These are phyloP conservation scores for Cephus rjabovi DNA, from an alignment of 2,888 invertebrate genomes.

Conservation along the genomic window DNA sequence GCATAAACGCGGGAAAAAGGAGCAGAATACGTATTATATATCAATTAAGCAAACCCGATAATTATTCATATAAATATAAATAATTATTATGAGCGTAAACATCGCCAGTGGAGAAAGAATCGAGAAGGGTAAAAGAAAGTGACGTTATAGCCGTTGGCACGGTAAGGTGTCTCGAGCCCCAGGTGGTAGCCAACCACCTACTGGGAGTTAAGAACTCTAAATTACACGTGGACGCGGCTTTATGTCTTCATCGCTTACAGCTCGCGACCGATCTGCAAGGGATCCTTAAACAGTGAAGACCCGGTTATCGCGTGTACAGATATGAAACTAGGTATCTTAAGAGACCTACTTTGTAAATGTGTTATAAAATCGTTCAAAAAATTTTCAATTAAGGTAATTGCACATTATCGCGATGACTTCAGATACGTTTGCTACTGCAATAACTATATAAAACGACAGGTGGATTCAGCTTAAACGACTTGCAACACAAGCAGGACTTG, in stretches of 20 bases:
- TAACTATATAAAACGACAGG: not conserved
- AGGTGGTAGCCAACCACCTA: slow-evolving; percentile 63
- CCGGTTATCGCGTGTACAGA: not conserved
- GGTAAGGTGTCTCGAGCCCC: slow-evolving; percentile 62
- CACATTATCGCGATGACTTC: not conserved
- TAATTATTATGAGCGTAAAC: not conserved
- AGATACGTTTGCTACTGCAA: not conserved
- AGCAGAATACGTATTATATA: slow-evolving; percentile 7
- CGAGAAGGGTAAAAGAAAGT: slow-evolving; percentile 1
- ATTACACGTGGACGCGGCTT: slow-evolving; percentile 64
- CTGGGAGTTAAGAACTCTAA: slow-evolving; percentile 64
- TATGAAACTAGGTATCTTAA: not conserved
- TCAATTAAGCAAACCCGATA: not conserved
- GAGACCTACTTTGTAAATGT: not conserved
- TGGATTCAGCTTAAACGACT: not conserved
- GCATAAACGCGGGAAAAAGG: slow-evolving; percentile 5
- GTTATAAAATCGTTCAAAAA: not conserved
- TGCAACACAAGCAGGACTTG: not conserved
- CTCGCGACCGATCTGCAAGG: slow-evolving; percentile 32
- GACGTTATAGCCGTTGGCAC: slow-evolving; percentile 43
- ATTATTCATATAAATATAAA: not conserved
- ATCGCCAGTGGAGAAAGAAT: slow-evolving; percentile 13
- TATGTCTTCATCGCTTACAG: slow-evolving; percentile 61
- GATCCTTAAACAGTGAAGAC: not conserved
- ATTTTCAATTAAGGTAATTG: not conserved